Evolutionary conservation across 1,140 invertebrate genomes (phyloP).

Genomic region (Drosophila malerkotliana): DNA sequence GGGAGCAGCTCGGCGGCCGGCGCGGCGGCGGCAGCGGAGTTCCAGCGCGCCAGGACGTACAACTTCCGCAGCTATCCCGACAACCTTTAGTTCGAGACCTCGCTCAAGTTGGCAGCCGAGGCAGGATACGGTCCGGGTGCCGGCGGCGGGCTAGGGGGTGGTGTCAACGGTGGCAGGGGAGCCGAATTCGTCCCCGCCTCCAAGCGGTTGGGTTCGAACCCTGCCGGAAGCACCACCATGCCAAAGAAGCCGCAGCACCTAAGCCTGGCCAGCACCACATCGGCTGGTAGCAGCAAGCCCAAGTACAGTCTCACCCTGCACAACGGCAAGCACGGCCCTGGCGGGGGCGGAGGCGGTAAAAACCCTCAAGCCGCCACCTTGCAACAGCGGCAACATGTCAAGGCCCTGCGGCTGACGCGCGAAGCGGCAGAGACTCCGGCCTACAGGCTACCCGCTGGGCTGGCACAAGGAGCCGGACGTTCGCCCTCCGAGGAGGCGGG

Average conservation of each 20-base stretch:
- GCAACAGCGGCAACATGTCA: conserved; percentile 64
- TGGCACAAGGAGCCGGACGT: conserved; percentile 14
- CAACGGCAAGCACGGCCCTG: conserved; percentile 44
- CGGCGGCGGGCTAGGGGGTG: conserved; percentile 4
- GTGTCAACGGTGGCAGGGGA: conserved; percentile 11
- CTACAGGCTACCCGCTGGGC: conserved; percentile 47
- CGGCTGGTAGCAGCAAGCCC: conserved; percentile 24
- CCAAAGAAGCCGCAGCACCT: conserved; percentile 74
- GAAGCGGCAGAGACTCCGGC: conserved; percentile 38
- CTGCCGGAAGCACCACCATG: conserved; percentile 55
- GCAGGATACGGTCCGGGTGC: conserved; percentile 4
- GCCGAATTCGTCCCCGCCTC: conserved; percentile 13
- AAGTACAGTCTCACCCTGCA: conserved; percentile 54
- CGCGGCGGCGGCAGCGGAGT: conserved; percentile 68
- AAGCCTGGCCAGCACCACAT: conserved; percentile 44
- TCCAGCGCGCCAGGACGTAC: conserved; percentile 81
- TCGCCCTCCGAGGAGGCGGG: conserved; percentile 58
- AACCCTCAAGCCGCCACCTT: conserved; percentile 28
- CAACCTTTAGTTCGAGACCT: conserved; percentile 83
- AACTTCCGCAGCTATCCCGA: conserved; percentile 83
- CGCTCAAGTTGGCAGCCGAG: conserved; percentile 66
- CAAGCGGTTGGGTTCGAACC: neutral
- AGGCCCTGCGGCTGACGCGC: conserved; percentile 63
- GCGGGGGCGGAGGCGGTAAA: conserved; percentile 22
- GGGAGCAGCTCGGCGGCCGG: conserved; percentile 51